Percentiles rank a stretch among this genome's conserved stretches.
phyloP scores from a whole-genome alignment of 2,113 vertebrate species.

The Canis aureus region DNA sequence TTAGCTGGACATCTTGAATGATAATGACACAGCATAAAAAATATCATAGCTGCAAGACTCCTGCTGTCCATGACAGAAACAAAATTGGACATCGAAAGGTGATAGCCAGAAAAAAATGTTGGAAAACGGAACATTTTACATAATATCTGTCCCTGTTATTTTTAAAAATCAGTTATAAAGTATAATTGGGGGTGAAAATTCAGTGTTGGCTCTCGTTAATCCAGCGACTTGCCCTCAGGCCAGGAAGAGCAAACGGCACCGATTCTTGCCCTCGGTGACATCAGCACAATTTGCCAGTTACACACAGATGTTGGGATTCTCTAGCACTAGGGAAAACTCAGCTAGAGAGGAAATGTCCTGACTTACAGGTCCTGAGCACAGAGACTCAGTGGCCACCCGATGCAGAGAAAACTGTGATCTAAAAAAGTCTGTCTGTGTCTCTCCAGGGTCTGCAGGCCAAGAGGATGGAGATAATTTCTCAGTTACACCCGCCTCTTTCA shows the following conservation, averaged over 20 bases:
- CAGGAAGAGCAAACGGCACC: conserved; percentile 64
- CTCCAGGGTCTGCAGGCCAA: not conserved
- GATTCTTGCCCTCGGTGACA: conserved; percentile 62
- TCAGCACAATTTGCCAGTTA: not conserved
- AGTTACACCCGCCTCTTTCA: not conserved
- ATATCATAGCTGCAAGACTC: not conserved
- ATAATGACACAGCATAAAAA: not conserved
- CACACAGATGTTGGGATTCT: not conserved
- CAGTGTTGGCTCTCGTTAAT: conserved; percentile 68
- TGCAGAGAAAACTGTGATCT: not conserved
- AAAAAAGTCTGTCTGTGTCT: not conserved
- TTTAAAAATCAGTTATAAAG: not conserved
- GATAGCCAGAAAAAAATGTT: conserved; percentile 69
- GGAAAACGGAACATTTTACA: conserved; percentile 78
- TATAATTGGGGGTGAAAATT: conserved; percentile 69
- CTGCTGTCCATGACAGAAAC: conserved; percentile 1
- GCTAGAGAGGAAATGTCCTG: conserved; percentile 55
- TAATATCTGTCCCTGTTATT: conserved; percentile 71
- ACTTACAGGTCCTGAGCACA: not conserved
- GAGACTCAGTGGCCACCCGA: not conserved
- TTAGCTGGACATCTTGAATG: not conserved
- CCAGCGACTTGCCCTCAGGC: conserved; percentile 73
- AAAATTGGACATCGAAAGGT: conserved; percentile 71
- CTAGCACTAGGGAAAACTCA: not conserved
- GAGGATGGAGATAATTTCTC: not conserved